These are phyloP conservation scores for Hyperoplus immaculatus DNA, from an alignment of 2,797 vertebrate species.

Conservation along the genomic window DNA sequence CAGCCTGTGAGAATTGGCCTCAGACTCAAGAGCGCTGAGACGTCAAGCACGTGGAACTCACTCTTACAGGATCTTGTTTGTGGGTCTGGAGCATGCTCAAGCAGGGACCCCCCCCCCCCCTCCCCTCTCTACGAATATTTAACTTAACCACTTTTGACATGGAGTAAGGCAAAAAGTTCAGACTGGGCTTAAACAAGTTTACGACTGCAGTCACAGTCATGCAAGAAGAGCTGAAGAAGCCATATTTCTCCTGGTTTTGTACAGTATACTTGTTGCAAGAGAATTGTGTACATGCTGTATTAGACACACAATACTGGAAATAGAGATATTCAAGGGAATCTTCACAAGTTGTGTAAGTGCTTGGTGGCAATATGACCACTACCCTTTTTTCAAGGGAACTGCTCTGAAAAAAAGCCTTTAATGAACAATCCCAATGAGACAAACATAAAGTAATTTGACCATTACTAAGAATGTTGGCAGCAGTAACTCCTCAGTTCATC, in stretches of 20 bases:
- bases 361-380: background rate
- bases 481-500: background rate
- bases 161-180: conserved; percentile 66
- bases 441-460: background rate
- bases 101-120: conserved; percentile 38
- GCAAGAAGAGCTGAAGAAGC: conserved; percentile 15
- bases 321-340: background rate
- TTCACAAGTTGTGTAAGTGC: background rate
- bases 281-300: background rate
- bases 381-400: background rate
- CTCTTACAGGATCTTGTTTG: conserved; percentile 65
- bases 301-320: background rate
- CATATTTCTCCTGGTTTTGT: background rate
- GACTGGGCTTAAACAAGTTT: conserved; percentile 54
- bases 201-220: conserved; percentile 43
- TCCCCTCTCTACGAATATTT: conserved; percentile 70
- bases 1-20: conserved; percentile 67
- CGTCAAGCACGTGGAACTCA: conserved; percentile 73
- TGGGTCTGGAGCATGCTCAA: conserved; percentile 61
- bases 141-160: conserved; percentile 67
- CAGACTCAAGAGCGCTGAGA: conserved; percentile 47
- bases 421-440: background rate
- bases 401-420: background rate
- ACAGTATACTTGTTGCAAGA: background rate
- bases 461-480: background rate